Evolutionary conservation across 2,888 invertebrate species (phyloP), one percentile per base, ranked within the genome.

Genomic region (Cybosia mesomella): DNA sequence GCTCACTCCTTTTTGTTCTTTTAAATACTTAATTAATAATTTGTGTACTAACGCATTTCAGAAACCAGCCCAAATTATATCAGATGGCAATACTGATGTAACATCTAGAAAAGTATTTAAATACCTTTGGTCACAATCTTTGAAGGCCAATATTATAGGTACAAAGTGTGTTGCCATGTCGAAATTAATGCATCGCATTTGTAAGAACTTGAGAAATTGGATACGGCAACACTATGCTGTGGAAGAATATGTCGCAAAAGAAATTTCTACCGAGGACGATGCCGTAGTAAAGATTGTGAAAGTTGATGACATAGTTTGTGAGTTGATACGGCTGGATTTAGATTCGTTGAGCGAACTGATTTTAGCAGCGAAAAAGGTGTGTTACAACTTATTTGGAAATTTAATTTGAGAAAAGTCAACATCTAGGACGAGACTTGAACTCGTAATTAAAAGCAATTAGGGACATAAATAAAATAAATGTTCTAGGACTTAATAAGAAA

Each of bases 361-460:
- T 76, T 87, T 94, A 72, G 87, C 92, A 0, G 92, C 93, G 1
- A 95, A 95, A 83, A 94, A 92, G 90, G 95, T 94, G 80, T 66
- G 70, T 60, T 61, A 39, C 3, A 7, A 62, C 9, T 24, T 15
- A 28, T 43, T 58, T 22, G 1, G 11, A 36, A 54, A 9, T 7
- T 58, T 49, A 49, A 24, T 11, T 61, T 39, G 36, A 59, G 2
- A 28, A 28, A 4, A 28, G 2, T 28, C 28, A 2, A 28, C 5
- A 5, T 28, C 28, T 2, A 28, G 5, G 28, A 5, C 28, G 28
- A n/a, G 28, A 28, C 2, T 28, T 28, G 5, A 28, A 28, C 28
- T 28, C 28, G 28, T 5, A 28, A 28, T 28, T n/a, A 28, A 28
- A 28, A 28, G 28, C 5, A 28, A 28, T n/a, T n/a, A n/a, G n/a